Evolutionary conservation across 2,888 invertebrate species (phyloP), one percentile per base, ranked within the genome.

Genomic region (Diogma glabrata): DNA sequence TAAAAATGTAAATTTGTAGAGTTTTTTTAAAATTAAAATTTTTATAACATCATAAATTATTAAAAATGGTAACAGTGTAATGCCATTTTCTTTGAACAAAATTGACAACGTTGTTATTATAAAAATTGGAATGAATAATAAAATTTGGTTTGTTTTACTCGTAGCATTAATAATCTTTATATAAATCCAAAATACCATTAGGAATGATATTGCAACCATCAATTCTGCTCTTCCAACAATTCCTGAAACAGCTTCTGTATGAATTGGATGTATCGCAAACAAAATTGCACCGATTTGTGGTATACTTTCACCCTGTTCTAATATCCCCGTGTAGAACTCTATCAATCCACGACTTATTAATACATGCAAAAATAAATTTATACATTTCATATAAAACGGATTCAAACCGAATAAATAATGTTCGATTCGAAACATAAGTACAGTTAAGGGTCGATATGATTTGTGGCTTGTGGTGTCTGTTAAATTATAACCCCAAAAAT

Each of bases 1-100:
- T n/a, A n/a, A n/a, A n/a, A n/a, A n/a, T n/a, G n/a, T n/a, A n/a
- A n/a, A n/a, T n/a, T n/a, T n/a, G n/a, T n/a, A n/a, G n/a, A n/a
- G n/a, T n/a, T n/a, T n/a, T n/a, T n/a, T n/a, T 51, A 48, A 48
- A 47, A 50, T 6, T 43, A 43, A 43, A 43, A 22, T 22, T 1
- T 23, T 20, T 14, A 43, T 43, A 43, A 43, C 9, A 43, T 43
- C 43, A 23, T 8, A 43, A 3, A 5, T 23, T n/a, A 43, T 43
- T 3, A 43, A 5, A 43, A 43, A 43, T 22, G 43, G 43, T 70
- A 94, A 75, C 52, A 87, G 83, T 50, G 89, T 91, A 33, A 96
- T 80, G 23, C 94, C 95, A 67, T 87, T 92, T 70, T 96, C 96
- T 68, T 96, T 96, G 65, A 83, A 90, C n/a, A n/a, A n/a, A n/a